Conservation (phyloP, 2,888 invertebrate species). For the Rhamphomyia laevipes region DNA sequence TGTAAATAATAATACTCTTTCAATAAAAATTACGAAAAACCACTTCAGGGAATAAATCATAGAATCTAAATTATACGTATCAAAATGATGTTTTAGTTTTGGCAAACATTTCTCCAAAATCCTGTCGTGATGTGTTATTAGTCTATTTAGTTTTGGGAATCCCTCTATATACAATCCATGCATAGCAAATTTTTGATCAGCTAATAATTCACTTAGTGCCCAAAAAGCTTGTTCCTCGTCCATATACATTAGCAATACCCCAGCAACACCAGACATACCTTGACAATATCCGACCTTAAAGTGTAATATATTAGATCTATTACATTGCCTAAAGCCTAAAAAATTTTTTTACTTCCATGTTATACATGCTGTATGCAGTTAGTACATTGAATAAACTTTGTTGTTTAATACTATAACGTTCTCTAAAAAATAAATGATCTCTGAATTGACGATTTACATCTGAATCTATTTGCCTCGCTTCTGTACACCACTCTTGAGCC, state of each 20-base stretch:
- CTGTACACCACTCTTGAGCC: conserved; percentile 79
- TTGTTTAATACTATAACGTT: conserved; percentile 85
- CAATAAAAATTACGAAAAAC: conserved; percentile 97
- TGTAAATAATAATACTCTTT: conserved; percentile 51
- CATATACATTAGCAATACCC: conserved; percentile 88
- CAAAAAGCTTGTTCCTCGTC: conserved; percentile 94
- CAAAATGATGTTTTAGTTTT: conserved; percentile 83
- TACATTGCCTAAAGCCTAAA: background rate
- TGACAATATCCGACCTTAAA: conserved; percentile 54
- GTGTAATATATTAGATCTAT: background rate
- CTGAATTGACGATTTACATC: conserved; percentile 95
- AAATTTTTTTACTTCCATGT: conserved; percentile 63
- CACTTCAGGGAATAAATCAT: conserved; percentile 92
- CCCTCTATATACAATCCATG: conserved; percentile 92
- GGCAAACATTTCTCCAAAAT: conserved; percentile 84
- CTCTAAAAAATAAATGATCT: conserved; percentile 79
- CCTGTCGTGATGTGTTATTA: conserved; percentile 86
- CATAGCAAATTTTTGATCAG: conserved; percentile 81
- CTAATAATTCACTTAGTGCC: conserved; percentile 79
- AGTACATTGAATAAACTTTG: conserved; percentile 87
- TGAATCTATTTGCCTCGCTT: conserved; percentile 91
- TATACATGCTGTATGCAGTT: conserved; percentile 93
- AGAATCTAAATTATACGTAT: conserved; percentile 81
- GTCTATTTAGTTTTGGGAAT: conserved; percentile 87
- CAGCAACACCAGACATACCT: conserved; percentile 96